A percentile compares a stretch with the other conserved stretches of the same genome.
Evolutionary conservation across 1,140 invertebrate genomes (phyloP).

Genomic region (Heliconius himera): DNA sequence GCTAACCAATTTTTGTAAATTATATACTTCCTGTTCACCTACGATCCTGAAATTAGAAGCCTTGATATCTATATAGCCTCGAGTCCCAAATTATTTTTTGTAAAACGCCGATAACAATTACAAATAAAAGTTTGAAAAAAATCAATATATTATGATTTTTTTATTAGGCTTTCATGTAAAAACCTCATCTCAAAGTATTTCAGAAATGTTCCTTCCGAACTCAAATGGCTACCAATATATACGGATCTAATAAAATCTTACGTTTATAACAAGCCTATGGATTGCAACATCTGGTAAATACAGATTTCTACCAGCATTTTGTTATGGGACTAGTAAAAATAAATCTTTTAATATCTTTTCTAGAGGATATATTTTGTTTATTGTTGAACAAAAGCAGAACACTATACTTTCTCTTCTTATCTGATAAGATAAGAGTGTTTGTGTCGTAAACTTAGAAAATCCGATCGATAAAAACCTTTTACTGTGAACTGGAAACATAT

Average conservation of each 20-base stretch:
- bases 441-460: not conserved
- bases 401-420: not conserved
- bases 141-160: not conserved
- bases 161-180: not conserved
- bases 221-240: not conserved
- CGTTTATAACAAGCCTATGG: not conserved
- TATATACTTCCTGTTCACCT: too few relatives aligned
- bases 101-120: too few relatives aligned
- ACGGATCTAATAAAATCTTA: constrained; percentile 13
- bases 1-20: too few relatives aligned
- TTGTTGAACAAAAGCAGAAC: not conserved
- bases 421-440: not conserved
- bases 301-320: not conserved
- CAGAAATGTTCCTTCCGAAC: not conserved
- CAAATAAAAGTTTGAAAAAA: not conserved
- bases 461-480: not conserved
- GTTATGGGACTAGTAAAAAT: not conserved
- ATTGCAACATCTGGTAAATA: not conserved
- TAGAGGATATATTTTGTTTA: not conserved
- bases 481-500: not conserved
- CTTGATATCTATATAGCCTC: too few relatives aligned
- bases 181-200: not conserved
- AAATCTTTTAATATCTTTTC: too few relatives aligned
- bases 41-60: too few relatives aligned
- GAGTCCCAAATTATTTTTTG: too few relatives aligned